Conservation (phyloP, 2,113 vertebrate genomes). For the Nipponia nippon region DNA sequence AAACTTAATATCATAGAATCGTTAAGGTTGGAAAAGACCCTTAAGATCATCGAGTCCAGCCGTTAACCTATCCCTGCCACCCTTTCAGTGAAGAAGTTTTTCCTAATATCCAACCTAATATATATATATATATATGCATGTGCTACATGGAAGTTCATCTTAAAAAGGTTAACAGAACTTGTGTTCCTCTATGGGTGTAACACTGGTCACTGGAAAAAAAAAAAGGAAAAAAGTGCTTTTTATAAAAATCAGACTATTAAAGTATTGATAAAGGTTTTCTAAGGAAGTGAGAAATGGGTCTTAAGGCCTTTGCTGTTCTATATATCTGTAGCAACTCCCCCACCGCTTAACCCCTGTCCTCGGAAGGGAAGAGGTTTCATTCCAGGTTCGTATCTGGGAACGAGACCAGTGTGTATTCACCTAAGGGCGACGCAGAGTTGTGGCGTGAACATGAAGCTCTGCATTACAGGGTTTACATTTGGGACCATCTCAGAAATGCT, state of each 20-base stretch:
- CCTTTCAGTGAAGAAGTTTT: too few species aligned
- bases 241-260: neutral
- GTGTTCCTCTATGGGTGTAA: neutral
- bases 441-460: neutral
- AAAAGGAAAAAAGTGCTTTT: neutral
- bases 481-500: neutral
- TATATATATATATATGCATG: too few species aligned
- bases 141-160: neutral
- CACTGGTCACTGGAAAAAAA: too few species aligned
- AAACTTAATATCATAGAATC: neutral
- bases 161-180: neutral
- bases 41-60: too few species aligned
- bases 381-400: neutral
- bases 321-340: rapidly evolving
- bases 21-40: too few species aligned
- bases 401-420: rapidly evolving
- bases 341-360: neutral
- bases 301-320: neutral
- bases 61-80: too few species aligned
- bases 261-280: neutral
- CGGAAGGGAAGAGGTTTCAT: neutral
- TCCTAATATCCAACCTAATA: too few species aligned
- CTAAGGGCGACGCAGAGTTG: rapidly evolving
- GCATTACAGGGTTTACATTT: too few species aligned
- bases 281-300: neutral